These are phyloP conservation scores for Araneus ventricosus DNA, from an alignment of 1,140 invertebrate species.

Conservation along the genomic window DNA sequence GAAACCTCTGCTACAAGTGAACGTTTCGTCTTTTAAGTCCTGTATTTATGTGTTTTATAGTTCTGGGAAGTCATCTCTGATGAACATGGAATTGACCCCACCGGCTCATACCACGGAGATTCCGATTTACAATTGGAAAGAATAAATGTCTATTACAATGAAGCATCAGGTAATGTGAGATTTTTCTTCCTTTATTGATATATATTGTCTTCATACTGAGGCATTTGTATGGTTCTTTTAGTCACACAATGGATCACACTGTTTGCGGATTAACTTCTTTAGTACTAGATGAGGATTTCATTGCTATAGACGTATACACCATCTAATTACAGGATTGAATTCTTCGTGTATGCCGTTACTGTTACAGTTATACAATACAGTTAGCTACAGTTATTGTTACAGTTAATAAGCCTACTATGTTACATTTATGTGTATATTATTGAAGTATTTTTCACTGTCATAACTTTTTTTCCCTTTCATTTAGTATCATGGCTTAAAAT, in stretches of 20 bases:
- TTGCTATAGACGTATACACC: too few species aligned
- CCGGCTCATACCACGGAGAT: constrained; percentile 91
- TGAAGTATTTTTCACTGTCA: not conserved
- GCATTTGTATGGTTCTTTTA: too few species aligned
- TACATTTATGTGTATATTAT: not conserved
- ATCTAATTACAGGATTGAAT: too few species aligned
- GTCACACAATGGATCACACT: too few species aligned
- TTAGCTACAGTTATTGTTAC: too few species aligned
- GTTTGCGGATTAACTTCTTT: too few species aligned
- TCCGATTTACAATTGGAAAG: constrained; percentile 92
- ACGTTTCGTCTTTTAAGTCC: not conserved
- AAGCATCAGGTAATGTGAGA: constrained; percentile 84
- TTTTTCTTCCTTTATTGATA: not conserved
- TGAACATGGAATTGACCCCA: constrained; percentile 94
- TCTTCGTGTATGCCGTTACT: too few species aligned
- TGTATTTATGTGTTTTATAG: constrained; percentile 78
- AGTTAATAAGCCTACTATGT: too few species aligned
- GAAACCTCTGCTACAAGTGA: too few species aligned
- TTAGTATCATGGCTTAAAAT: not conserved
- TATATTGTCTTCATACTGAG: too few species aligned
- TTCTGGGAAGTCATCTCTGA: constrained; percentile 91
- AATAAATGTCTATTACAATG: constrained; percentile 97
- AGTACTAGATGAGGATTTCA: too few species aligned
- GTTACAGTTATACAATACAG: too few species aligned
- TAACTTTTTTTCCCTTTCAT: not conserved